Base-by-base conservation (phyloP, 2,888 invertebrate genomes). In the Synanthedon vespiformis region DNA sequence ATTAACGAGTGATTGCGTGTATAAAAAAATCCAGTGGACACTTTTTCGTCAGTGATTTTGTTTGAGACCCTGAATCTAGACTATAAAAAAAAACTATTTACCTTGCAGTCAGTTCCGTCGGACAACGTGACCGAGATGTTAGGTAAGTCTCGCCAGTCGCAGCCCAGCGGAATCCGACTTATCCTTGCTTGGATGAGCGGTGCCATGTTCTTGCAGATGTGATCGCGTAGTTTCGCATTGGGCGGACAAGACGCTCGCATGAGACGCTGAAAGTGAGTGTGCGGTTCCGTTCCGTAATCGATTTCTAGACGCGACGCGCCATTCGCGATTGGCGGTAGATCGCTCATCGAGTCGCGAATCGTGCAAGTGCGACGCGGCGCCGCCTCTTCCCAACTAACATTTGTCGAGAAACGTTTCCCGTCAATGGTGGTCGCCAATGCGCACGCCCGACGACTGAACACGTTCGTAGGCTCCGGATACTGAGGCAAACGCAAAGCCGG, bases 101-200 rank as follows among this genome's bases (percentile, higher is more conserved):
- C 90, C 86, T 89, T 84, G 78, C 89, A 72, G 60, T 87, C 90
- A 10, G 89, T 91, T 55, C 94, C 94, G 74, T 95, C 94, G 2
- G 89, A 89, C 18, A 95, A 80, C 40, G 89, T 76, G 0, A 94
- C 89, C 3, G 89, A 89, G 55, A 93, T 89, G 67, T 96, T 96
- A 1, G 96, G 95, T 22, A 96, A 81, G 74, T 95, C 95, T 48
- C 95, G 87, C 96, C 96, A 96, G 73, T 96, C 95, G 0, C 94
- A 92, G 1, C 94, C 95, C 0, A 92, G 90, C 0, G 95, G 95
- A 54, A 96, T 91, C 57, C 93, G 89, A 18, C 89, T 80, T 68
- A 96, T 94, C 53, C 95, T 89, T 0, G 93, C 93, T 72, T 92
- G 93, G 1, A 95, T 93, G 40, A 95, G 74, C 0, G 93, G 90